Base-by-base conservation (phyloP, 1,140 invertebrate species). In the Phthorimaea operculella region DNA sequence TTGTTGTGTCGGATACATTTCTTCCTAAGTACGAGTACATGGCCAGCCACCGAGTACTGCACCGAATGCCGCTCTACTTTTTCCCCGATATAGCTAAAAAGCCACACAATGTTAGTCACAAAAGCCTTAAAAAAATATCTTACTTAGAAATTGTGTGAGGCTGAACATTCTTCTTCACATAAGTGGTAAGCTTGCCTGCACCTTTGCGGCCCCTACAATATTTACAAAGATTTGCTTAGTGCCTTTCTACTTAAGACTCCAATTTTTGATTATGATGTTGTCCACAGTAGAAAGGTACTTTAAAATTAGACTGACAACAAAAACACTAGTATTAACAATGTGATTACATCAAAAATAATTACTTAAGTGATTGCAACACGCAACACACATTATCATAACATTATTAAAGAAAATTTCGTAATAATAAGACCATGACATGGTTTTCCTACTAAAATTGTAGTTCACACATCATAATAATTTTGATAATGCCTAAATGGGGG, bases 11-110 rank as follows among this genome's bases (percentile, higher is more conserved):
- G 80, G 33, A 72, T 21, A 76, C 83, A 84, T 55, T 70, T 69
- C 66, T 67, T 72, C 66, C 73, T 82, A 79, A 70, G 66, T 56
- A 74, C 71, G 59, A 72, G 57, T 54, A 85, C 69, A 77, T 86
- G 87, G 54, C 86, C 87, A 53, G 87, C 68, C 71, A 88, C 79
- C 61, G 76, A 76, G 80, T 87, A 88, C 70, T 88, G 84, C 66
- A 88, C 75, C 55, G 82, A 77, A 67, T 83, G 84, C 72, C 63
- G 87, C 77, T 89, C 87, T 85, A 88, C 72, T 55, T 74, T 85
- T 77, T 78, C 84, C 75, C 86, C 88, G 64, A 88, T 70, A 73
- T 85, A 79, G 79, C 87, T 89, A 87, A 75, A 84, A 83, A 72
- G 64, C 72, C 66, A 61, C 68, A 51, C 62, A 63, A 53, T 65